Base-by-base conservation (phyloP, 2,797 vertebrate genomes). In the Gymnothorax reevesii region DNA sequence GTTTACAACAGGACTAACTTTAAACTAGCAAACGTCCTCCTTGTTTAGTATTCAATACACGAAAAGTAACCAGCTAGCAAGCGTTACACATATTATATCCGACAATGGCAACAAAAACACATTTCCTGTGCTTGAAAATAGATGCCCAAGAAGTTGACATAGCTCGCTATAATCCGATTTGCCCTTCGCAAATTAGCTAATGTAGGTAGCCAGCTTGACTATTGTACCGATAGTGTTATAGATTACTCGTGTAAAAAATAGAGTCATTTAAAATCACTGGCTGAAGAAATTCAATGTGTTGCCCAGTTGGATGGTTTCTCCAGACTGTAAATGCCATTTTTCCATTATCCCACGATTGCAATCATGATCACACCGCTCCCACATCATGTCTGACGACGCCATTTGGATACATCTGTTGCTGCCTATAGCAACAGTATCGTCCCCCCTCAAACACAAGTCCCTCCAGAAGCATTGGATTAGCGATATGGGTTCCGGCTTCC, bases 341-440 rank as follows among this genome's bases (percentile, higher is more conserved):
- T 33, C 4, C 49, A 4, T 75, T 15, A 54, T 13, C 33, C 7
- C 2, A 73, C 33, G 69, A 71, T 15, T 25, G 66, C 33, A n/a
- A 71, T 71, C 13, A 49, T 49, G 15, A 15, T 42, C 33, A 42
- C 2, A 42, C 33, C 33, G 33, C 20, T 77, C 62, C n/a, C 20
- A 22, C 4, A 7, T 33, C 27, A 49, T 49, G 6, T 49, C 3
- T 5, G 13, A 42, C 73, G 20, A 13, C 33, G 52, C 49, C 12
- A 20, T 20, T 55, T 79, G 15, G 20, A 77, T n/a, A 49, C 62
- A 62, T 79, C 79, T 59, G n/a, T 13, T 69, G 85, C 85, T 86
- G 85, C 85, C 64, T 66, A n/a, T 79, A 60, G 85, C 85, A 86
- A 86, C 85, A 54, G 85, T 42, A 2, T 42, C 54, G 77, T 64